These are phyloP conservation scores for Ficedula albicollis DNA, from an alignment of 2,797 vertebrate species.

Conservation along the genomic window DNA sequence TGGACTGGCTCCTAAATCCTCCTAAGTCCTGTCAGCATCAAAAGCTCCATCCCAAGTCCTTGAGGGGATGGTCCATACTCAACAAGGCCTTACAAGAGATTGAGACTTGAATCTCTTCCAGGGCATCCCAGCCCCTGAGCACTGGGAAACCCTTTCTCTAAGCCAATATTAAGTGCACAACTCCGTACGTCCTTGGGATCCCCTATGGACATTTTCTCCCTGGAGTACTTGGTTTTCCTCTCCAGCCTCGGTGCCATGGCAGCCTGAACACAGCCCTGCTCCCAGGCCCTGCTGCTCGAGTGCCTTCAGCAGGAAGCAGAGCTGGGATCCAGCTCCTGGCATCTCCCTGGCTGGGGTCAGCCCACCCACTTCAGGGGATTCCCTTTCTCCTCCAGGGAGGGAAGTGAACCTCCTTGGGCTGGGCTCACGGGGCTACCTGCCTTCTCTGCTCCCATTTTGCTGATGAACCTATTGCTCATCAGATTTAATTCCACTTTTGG, in stretches of 20 bases:
- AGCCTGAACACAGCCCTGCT: not conserved
- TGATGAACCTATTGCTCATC: not conserved
- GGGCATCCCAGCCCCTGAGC: not conserved
- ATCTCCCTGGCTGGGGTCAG: not conserved
- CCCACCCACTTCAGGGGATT: not conserved
- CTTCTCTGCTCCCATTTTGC: not conserved
- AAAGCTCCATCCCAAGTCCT: not conserved
- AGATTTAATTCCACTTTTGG: not conserved
- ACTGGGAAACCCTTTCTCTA: not conserved
- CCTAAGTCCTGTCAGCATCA: not conserved
- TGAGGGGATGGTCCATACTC: not conserved
- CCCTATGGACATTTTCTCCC: not conserved
- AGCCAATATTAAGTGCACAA: not conserved
- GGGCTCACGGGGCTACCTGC: accelerated
- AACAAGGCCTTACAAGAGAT: slow-evolving; percentile 47
- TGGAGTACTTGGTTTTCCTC: not conserved
- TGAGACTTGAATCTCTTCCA: slow-evolving; percentile 44
- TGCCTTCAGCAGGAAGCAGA: not conserved
- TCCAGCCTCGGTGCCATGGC: accelerated
- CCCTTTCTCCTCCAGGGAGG: not conserved
- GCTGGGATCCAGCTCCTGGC: accelerated
- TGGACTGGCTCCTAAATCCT: accelerated
- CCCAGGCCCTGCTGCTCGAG: not conserved
- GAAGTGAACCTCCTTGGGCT: not conserved
- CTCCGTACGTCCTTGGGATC: not conserved